phyloP scores from a whole-genome alignment of 2,797 vertebrate species.

The Pipistrellus kuhlii region DNA sequence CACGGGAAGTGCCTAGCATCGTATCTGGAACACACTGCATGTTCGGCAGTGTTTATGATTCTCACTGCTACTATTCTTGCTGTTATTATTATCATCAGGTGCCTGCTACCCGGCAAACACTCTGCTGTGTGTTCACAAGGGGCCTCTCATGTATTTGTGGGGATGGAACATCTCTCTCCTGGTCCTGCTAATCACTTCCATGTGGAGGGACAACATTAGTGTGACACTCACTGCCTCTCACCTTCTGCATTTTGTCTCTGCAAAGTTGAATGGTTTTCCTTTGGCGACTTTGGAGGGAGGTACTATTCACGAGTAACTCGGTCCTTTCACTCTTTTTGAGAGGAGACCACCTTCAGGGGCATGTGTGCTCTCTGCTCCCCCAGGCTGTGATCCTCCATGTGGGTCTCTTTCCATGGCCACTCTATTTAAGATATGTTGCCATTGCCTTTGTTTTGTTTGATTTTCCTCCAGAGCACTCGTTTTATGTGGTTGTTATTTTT shows the following conservation, averaged over 20 bases:
- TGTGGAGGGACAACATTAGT: fast-evolving
- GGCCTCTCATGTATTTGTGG: not conserved
- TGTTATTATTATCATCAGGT: not conserved
- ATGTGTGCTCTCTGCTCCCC: not conserved
- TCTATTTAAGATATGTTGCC: not conserved
- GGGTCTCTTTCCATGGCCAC: not conserved
- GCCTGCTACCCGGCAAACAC: not conserved
- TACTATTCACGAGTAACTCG: not conserved
- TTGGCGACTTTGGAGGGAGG: not conserved
- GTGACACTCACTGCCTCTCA: fast-evolving
- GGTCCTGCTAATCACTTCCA: not conserved
- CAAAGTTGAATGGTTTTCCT: not conserved
- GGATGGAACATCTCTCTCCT: not conserved
- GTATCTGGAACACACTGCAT: fast-evolving
- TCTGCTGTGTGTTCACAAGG: not conserved
- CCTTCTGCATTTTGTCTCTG: not conserved
- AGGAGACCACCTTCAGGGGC: not conserved
- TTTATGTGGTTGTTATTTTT: not conserved
- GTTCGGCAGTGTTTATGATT: not conserved
- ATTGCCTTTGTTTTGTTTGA: not conserved
- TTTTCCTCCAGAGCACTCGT: not conserved
- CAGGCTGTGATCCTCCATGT: not conserved
- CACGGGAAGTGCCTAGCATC: not conserved
- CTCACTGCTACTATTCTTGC: not conserved
- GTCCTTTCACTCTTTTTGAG: not conserved